Percentiles rank a stretch among this genome's conserved stretches.
Conservation (phyloP, 1,140 invertebrate species). For the Stratiolaelaps scimitus region DNA sequence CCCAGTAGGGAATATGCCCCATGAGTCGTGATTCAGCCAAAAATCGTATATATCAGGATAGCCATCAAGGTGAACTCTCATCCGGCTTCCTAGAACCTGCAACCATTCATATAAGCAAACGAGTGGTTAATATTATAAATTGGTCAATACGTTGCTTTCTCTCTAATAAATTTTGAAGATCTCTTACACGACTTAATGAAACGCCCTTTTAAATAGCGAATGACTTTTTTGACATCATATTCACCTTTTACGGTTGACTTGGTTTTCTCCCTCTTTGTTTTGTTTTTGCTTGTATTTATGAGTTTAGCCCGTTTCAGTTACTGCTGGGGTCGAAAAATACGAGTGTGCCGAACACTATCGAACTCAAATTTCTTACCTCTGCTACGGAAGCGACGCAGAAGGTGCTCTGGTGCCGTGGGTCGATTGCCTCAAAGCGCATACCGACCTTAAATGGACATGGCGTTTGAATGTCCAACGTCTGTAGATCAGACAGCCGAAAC, state of each 20-base stretch:
- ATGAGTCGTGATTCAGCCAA: constrained; percentile 80
- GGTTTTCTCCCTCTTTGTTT: too few species aligned
- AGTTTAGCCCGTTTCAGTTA: too few species aligned
- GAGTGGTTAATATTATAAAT: too few species aligned
- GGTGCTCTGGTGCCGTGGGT: constrained; percentile 72
- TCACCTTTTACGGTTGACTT: too few species aligned
- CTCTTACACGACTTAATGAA: too few species aligned
- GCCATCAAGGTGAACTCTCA: constrained; percentile 82
- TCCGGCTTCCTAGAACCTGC: constrained; percentile 41
- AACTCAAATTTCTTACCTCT: constrained; percentile 51
- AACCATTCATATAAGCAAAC: not conserved
- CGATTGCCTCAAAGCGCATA: constrained; percentile 86
- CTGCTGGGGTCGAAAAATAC: too few species aligned
- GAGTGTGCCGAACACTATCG: too few species aligned
- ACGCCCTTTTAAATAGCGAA: too few species aligned
- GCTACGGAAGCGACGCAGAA: constrained; percentile 76
- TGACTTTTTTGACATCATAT: too few species aligned
- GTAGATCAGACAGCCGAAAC: constrained; percentile 4
- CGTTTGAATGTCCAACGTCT: constrained; percentile 16
- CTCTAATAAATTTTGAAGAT: too few species aligned
- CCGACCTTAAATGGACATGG: constrained; percentile 48
- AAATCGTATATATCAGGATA: constrained; percentile 79
- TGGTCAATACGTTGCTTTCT: too few species aligned
- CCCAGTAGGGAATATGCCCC: constrained; percentile 79
- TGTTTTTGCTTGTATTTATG: too few species aligned